phyloP scores from a whole-genome alignment of 2,113 vertebrate genomes.

The human region DNA sequence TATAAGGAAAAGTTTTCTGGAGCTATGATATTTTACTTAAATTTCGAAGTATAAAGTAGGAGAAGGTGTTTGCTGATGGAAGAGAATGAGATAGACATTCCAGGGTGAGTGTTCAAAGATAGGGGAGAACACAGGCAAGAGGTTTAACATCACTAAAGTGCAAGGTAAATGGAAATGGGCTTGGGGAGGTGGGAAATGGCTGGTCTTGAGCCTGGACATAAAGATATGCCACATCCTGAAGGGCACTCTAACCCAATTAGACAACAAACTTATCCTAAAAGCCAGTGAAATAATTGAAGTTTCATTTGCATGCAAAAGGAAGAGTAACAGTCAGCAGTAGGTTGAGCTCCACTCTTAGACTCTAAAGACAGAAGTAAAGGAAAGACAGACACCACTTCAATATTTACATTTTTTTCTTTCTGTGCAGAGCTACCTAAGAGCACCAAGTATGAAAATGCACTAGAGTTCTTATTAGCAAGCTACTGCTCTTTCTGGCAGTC shows the following conservation, averaged over 20 bases:
- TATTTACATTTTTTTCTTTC: not conserved
- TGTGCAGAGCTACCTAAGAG: not conserved
- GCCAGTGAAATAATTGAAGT: not conserved
- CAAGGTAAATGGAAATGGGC: not conserved
- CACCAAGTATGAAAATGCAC: not conserved
- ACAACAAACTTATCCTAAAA: not conserved
- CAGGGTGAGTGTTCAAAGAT: not conserved
- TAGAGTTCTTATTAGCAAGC: not conserved
- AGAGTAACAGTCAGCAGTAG: not conserved
- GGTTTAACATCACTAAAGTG: not conserved
- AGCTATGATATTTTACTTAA: not conserved
- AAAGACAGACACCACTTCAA: not conserved
- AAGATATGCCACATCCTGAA: not conserved
- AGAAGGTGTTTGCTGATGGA: not conserved
- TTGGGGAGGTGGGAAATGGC: not conserved
- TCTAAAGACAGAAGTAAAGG: not conserved
- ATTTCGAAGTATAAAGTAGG: not conserved
- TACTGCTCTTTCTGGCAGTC: not conserved
- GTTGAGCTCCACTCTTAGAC: not conserved
- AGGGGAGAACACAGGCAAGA: not conserved
- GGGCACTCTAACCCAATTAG: not conserved
- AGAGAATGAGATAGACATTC: not conserved
- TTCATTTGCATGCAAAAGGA: not conserved
- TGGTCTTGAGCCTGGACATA: not conserved
- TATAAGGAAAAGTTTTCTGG: not conserved